These are phyloP conservation scores for Porites lutea DNA, from an alignment of 64 coral and sea anemone genomes.

Conservation along the genomic window DNA sequence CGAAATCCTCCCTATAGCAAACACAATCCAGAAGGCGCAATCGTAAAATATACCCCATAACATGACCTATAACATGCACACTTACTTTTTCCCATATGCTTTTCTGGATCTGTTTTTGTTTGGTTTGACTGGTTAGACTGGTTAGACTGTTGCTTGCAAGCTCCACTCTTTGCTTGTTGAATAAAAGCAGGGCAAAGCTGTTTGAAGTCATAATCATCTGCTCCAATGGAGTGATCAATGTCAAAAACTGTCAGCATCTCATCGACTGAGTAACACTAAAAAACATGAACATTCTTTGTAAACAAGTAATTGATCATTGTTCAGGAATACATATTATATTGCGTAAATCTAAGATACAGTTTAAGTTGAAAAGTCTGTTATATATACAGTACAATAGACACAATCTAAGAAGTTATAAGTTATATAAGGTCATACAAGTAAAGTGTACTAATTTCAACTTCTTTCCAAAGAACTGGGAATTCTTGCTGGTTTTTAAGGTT, in stretches of 20 bases:
- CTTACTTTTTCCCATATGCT: slow-evolving; percentile 22
- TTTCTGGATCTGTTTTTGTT: background rate
- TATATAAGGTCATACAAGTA: too few species aligned
- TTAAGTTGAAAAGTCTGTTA: background rate
- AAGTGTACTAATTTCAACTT: too few species aligned
- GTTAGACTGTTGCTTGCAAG: slow-evolving; percentile 45
- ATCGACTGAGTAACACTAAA: slow-evolving; percentile 85
- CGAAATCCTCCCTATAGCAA: too few species aligned
- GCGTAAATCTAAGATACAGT: background rate
- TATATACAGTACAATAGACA: too few species aligned
- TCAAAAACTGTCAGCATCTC: slow-evolving; percentile 68
- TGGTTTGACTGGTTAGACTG: background rate
- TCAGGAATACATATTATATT: slow-evolving; percentile 3
- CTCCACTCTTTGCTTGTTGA: slow-evolving; percentile 81
- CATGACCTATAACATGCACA: background rate
- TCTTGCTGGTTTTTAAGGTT: too few species aligned
- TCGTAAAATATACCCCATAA: too few species aligned
- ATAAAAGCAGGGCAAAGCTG: slow-evolving; percentile 90
- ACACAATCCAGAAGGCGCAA: too few species aligned
- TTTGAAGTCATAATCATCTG: slow-evolving; percentile 63
- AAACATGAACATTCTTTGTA: background rate
- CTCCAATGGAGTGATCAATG: slow-evolving; percentile 77
- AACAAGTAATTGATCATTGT: background rate
- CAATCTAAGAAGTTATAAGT: too few species aligned
- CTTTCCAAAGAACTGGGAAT: too few species aligned